phyloP scores from a whole-genome alignment of 2,888 invertebrate genomes.

The Julus scandinavius region DNA sequence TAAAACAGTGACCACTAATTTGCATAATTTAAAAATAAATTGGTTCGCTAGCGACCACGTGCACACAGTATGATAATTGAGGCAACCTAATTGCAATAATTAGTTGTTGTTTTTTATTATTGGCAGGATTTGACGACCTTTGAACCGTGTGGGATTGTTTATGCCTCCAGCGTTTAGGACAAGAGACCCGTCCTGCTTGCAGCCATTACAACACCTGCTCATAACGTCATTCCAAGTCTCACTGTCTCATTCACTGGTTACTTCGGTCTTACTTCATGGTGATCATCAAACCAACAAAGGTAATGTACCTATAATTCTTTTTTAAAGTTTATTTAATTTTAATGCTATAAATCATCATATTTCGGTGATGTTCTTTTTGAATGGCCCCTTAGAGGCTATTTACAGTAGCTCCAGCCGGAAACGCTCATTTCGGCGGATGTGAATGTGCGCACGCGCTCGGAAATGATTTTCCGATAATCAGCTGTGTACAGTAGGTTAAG shows the following conservation, averaged over 20 bases:
- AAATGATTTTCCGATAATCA: no score
- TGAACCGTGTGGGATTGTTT: not conserved
- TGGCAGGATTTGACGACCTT: not conserved
- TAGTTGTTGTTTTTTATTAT: not conserved
- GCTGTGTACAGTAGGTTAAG: no score
- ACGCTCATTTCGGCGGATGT: no score
- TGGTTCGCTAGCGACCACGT: not conserved
- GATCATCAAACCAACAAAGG: not conserved
- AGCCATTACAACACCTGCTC: not conserved
- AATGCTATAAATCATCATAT: not conserved
- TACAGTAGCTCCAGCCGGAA: no score
- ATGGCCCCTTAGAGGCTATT: no score
- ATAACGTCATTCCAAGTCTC: not conserved
- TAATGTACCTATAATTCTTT: not conserved
- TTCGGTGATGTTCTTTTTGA: no score
- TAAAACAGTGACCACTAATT: not conserved
- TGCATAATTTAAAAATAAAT: not conserved
- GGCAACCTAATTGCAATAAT: slow-evolving; percentile 28
- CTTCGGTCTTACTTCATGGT: not conserved
- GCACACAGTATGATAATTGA: not conserved
- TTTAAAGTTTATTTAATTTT: not conserved
- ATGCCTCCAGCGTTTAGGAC: not conserved
- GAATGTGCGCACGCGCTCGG: no score
- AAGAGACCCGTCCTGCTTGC: not conserved
- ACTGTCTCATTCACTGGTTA: not conserved